Evolutionary conservation across 2,888 invertebrate species (phyloP).

Genomic region (Leucania comma): DNA sequence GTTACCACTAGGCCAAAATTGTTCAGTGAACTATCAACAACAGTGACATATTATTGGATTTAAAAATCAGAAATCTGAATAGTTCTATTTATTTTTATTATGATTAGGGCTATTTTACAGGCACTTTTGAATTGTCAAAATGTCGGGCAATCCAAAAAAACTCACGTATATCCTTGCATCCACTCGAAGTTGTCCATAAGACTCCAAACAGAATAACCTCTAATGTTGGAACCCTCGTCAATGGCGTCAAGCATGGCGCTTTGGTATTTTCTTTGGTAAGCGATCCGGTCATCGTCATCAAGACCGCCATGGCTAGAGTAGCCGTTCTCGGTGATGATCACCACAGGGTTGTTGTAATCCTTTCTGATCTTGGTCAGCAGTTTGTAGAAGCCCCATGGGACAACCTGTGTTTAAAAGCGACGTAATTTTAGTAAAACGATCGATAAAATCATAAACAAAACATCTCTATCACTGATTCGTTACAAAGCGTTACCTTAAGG

Average conservation of each 20-base stretch:
- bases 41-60: background rate
- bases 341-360: constrained; percentile 86
- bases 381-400: constrained; percentile 90
- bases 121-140: too few relatives aligned
- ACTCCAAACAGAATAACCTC: constrained; percentile 90
- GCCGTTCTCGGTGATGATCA: constrained; percentile 91
- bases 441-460: too few relatives aligned
- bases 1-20: too few relatives aligned
- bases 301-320: constrained; percentile 70
- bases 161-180: constrained; percentile 87
- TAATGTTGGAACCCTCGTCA: constrained; percentile 80
- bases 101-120: too few relatives aligned
- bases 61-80: too few relatives aligned
- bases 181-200: constrained; percentile 92
- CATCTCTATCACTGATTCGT: background rate
- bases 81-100: too few relatives aligned
- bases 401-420: constrained; percentile 69
- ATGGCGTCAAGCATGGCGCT: constrained; percentile 80
- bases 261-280: constrained; percentile 79
- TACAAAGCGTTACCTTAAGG: constrained; percentile 41
- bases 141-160: too few relatives aligned
- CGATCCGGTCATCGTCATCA: constrained; percentile 81
- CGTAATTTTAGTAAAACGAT: too few relatives aligned
- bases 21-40: too few relatives aligned
- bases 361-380: constrained; percentile 86